phyloP scores from a whole-genome alignment of 2,888 invertebrate genomes.

The Invenusta paracnida region DNA sequence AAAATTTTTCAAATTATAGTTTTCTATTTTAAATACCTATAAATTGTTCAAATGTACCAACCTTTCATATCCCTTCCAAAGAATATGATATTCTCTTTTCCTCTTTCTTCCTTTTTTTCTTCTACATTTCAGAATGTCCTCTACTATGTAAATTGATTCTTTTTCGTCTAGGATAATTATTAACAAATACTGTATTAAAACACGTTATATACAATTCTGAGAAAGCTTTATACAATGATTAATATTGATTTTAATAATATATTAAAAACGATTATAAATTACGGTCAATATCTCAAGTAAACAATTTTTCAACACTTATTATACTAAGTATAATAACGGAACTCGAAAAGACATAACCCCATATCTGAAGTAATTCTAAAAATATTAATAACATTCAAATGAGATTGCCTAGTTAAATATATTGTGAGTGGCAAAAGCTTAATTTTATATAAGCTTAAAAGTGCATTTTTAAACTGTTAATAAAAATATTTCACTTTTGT shows the following conservation, averaged over 20 bases:
- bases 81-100: conserved; percentile 18
- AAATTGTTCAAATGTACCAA: background rate
- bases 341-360: background rate
- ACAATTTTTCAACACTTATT: background rate
- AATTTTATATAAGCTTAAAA: no score
- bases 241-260: background rate
- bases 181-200: background rate
- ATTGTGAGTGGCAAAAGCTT: no score
- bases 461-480: no score
- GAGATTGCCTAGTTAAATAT: no score
- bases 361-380: background rate
- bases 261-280: background rate
- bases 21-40: background rate
- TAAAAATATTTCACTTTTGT: no score
- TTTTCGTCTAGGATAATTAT: background rate
- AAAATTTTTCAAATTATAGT: background rate
- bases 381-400: no score
- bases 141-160: conserved; percentile 1
- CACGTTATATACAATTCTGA: no score
- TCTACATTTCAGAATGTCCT: background rate
- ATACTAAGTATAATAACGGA: background rate
- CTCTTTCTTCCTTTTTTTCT: conserved; percentile 8
- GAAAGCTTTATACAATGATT: background rate
- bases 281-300: background rate
- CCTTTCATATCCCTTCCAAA: conserved; percentile 23